Evolutionary conservation across 2,797 vertebrate species (phyloP), one percentile per base, ranked within the genome.

Genomic region (Cirrhinus molitorella): DNA sequence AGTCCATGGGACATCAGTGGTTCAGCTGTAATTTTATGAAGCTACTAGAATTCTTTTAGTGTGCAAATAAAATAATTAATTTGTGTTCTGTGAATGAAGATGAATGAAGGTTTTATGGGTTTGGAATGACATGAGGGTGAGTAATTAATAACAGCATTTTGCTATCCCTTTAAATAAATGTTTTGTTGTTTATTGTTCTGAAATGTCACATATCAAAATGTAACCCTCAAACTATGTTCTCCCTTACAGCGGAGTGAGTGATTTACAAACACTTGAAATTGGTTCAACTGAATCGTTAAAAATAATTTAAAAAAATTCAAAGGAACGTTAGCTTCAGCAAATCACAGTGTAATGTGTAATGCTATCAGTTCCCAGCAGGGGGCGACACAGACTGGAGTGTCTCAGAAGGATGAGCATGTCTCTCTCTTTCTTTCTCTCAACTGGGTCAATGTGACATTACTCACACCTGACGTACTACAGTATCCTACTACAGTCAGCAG

Each of bases 401-500:
- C 53, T 25, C 37, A 45, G 16, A 77, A 37, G 23, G 37, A 77
- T 4, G 2, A 28, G 55, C 21, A 37, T 72, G 10, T 31, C 16
- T 59, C 9, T 49, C 43, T n/a, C 37, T 47, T 17, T 75, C 28
- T 40, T 4, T 71, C 51, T 73, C 34, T 70, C 51, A 83, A 61
- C 13, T 49, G 66, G 73, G 81, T 59, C 65, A 59, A 78, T 23
- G 74, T 68, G 40, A 77, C 73, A 34, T 70, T 83, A 45, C 40
- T 68, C 34, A n/a, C 31, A 73, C 11, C 80, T 75, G 72, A 40
- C 47, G 45, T 57, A 75, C 70, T 78, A 70, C 68, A 77, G 25
- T 31, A 51, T 68, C 45, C 34, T 67, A 57, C 59, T 45, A 61
- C 71, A 76, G 63, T 76, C 86, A 77, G 71, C 73, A 84, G 55